phyloP scores from a whole-genome alignment of 2,888 invertebrate genomes.

The Sycophila texana region DNA sequence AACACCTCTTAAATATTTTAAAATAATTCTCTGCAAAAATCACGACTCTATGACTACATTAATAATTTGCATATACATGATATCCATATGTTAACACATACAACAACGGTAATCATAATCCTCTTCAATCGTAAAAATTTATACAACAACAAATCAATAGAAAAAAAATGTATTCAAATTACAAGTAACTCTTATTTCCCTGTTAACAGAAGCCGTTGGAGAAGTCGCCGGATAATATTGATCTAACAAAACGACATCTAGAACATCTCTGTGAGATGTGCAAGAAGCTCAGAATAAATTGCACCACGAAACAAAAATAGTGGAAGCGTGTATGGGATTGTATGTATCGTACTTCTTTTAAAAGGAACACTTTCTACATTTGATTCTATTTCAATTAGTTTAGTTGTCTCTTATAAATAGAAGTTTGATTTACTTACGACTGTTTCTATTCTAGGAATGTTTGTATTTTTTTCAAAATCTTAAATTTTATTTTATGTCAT shows the following conservation, averaged over 20 bases:
- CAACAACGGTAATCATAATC: slow-evolving; percentile 27
- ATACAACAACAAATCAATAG: slow-evolving; percentile 27
- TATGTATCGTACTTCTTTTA: no score
- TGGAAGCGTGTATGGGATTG: no score
- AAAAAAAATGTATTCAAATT: not conserved
- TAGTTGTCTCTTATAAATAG: no score
- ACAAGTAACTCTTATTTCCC: not conserved
- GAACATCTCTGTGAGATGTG: slow-evolving; percentile 93
- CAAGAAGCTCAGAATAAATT: no score
- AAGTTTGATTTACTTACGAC: no score
- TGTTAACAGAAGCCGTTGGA: slow-evolving; percentile 86
- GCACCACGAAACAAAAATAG: slow-evolving; percentile 80
- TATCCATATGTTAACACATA: slow-evolving; percentile 32
- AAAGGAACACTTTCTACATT: not conserved
- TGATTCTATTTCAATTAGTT: not conserved
- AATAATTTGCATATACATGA: slow-evolving; percentile 10
- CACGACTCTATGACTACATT: slow-evolving; percentile 6
- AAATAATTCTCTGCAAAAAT: slow-evolving; percentile 29
- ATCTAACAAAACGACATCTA: slow-evolving; percentile 92
- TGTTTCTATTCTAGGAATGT: not conserved
- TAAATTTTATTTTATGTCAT: not conserved
- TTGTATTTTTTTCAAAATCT: not conserved
- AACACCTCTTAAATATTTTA: slow-evolving; percentile 28
- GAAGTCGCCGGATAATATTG: slow-evolving; percentile 91
- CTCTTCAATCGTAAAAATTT: slow-evolving; percentile 8